These are phyloP conservation scores for Eospalax fontanierii DNA, from an alignment of 2,797 vertebrate genomes.

Conservation along the genomic window DNA sequence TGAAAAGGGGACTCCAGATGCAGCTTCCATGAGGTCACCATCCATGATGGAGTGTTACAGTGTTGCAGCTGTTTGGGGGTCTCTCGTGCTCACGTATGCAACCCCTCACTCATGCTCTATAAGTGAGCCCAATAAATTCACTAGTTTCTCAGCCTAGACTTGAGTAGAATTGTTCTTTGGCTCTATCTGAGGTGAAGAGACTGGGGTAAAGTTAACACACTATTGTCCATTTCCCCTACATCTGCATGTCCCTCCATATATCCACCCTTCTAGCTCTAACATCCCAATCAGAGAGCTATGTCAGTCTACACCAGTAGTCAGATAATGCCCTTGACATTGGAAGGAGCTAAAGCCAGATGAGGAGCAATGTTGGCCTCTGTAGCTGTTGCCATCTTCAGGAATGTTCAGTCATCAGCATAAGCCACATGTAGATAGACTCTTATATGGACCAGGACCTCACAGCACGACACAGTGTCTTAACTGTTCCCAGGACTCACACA, in stretches of 20 bases:
- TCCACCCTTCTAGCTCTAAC: not conserved
- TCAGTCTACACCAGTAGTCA: not conserved
- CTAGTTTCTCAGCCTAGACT: not conserved
- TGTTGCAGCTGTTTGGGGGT: not conserved
- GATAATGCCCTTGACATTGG: not conserved
- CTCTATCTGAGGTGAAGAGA: too few species aligned
- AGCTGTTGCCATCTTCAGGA: not conserved
- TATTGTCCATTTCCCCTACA: not conserved
- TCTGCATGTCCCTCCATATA: not conserved
- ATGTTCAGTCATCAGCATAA: not conserved
- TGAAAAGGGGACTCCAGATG: not conserved
- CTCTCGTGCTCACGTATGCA: not conserved
- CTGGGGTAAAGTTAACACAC: not conserved
- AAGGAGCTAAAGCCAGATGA: not conserved
- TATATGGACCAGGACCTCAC: not conserved
- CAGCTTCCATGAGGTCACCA: not conserved
- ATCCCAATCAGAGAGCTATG: not conserved
- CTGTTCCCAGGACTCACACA: not conserved
- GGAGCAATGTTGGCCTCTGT: not conserved
- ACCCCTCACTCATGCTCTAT: not conserved
- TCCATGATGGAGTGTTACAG: not conserved
- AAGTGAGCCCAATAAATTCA: not conserved
- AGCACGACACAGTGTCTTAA: not conserved
- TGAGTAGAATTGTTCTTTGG: not conserved
- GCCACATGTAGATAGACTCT: not conserved